Conservation (phyloP, 2,113 vertebrate species). For the Piaya cayana region DNA sequence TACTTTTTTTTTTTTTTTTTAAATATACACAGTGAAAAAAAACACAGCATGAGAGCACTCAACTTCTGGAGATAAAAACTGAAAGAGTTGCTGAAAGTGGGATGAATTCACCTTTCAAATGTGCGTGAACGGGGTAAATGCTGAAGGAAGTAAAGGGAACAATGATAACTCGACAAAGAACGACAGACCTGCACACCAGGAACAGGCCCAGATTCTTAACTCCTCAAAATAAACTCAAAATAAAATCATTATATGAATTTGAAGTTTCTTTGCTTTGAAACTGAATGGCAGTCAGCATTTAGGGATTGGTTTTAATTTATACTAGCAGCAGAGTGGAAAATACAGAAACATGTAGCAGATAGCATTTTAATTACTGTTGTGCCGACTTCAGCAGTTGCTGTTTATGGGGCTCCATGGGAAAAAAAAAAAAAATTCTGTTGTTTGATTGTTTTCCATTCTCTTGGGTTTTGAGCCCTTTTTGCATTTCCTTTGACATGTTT, state of each 20-base stretch:
- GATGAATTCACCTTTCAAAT: slow-evolving; percentile 37
- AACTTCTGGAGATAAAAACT: slow-evolving; percentile 43
- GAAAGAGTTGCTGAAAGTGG: slow-evolving; percentile 11
- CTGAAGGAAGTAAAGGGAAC: background rate
- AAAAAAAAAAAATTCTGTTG: background rate
- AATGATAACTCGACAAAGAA: background rate
- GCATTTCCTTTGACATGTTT: slow-evolving; percentile 1
- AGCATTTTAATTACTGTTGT: background rate
- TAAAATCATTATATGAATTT: background rate
- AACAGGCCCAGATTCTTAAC: background rate
- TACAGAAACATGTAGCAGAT: background rate
- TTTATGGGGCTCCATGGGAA: background rate
- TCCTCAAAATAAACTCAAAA: background rate
- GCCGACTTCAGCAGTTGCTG: slow-evolving; percentile 52
- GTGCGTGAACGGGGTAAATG: background rate
- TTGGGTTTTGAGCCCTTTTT: background rate
- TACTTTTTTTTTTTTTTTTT: background rate
- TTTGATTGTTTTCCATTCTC: slow-evolving; percentile 26
- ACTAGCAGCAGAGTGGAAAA: slow-evolving; percentile 33
- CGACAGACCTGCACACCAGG: background rate
- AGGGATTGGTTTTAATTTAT: background rate
- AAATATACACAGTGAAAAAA: slow-evolving; percentile 43
- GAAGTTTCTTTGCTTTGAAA: background rate
- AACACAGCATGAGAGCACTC: background rate
- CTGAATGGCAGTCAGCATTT: background rate